Evolutionary conservation across 2,888 invertebrate species (phyloP).

Genomic region (Caenorhabditis zanzibari): DNA sequence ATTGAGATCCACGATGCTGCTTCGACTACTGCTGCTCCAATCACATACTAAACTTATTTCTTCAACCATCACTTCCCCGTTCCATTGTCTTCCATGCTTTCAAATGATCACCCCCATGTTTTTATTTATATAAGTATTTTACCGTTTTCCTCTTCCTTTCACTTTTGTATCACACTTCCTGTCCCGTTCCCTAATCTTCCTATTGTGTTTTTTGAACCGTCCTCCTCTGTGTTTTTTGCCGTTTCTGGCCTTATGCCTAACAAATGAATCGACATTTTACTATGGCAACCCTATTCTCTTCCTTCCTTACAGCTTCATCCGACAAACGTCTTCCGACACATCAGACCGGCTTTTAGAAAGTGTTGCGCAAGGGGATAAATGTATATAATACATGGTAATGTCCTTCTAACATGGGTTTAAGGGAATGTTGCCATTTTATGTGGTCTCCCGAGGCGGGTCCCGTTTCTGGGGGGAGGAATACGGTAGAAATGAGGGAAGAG

Average conservation of each 20-base stretch:
- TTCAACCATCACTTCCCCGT: background rate
- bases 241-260: background rate
- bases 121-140: constrained; percentile 13
- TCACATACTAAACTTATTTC: constrained; percentile 84
- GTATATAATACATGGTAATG: constrained; percentile 51
- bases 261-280: constrained; percentile 49
- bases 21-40: constrained; percentile 88
- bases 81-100: background rate
- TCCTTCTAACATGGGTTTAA: constrained; percentile 16
- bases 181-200: constrained; percentile 27
- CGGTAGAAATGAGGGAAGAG: constrained; percentile 21
- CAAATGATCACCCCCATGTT: background rate
- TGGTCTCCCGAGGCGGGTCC: constrained; percentile 33
- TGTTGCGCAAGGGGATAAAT: constrained; percentile 65
- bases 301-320: constrained; percentile 22
- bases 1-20: constrained; percentile 72
- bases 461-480: constrained; percentile 12
- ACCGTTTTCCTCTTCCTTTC: constrained; percentile 1
- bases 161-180: constrained; percentile 10
- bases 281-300: constrained; percentile 21
- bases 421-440: constrained; percentile 55
- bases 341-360: constrained; percentile 53
- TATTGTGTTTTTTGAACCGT: constrained; percentile 48
- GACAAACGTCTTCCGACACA: constrained; percentile 40
- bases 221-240: constrained; percentile 21